Evolutionary conservation across 1,140 invertebrate genomes (phyloP).

Genomic region (Heliconius melpomene): DNA sequence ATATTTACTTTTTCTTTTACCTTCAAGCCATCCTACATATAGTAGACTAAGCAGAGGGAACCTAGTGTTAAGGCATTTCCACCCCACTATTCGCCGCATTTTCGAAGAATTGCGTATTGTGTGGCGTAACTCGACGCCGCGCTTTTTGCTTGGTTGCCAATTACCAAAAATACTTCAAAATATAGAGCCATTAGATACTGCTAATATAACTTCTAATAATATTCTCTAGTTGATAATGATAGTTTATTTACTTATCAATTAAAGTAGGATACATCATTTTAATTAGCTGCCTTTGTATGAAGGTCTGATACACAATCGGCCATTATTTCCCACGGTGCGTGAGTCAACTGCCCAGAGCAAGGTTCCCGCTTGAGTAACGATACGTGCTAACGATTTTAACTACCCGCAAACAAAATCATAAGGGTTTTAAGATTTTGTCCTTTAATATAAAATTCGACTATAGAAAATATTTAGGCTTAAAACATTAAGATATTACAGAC

Average conservation of each 20-base stretch:
- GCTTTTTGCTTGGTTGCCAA: too few relatives aligned
- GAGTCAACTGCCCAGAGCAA: slow-evolving; percentile 61
- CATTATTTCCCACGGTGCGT: slow-evolving; percentile 65
- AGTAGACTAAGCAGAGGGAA: too few relatives aligned
- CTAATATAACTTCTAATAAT: not conserved
- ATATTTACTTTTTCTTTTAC: too few relatives aligned
- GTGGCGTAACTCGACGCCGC: too few relatives aligned
- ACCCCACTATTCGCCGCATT: too few relatives aligned
- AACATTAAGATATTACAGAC: not conserved
- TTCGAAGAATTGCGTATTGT: too few relatives aligned
- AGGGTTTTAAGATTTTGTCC: not conserved
- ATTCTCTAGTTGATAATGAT: not conserved
- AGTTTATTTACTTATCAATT: slow-evolving; percentile 25
- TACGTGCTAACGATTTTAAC: slow-evolving; percentile 67
- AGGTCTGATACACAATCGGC: slow-evolving; percentile 46
- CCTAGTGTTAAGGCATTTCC: too few relatives aligned
- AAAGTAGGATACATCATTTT: slow-evolving; percentile 22
- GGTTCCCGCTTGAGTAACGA: slow-evolving; percentile 58
- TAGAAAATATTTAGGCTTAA: not conserved
- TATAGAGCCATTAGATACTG: not conserved
- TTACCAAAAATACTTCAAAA: too few relatives aligned
- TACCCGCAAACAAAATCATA: slow-evolving; percentile 33
- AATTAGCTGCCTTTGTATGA: slow-evolving; percentile 37
- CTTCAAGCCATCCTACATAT: too few relatives aligned
- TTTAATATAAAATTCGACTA: not conserved